Evolutionary conservation across 2,888 invertebrate species (phyloP).

Genomic region (Tenthredo amoena): DNA sequence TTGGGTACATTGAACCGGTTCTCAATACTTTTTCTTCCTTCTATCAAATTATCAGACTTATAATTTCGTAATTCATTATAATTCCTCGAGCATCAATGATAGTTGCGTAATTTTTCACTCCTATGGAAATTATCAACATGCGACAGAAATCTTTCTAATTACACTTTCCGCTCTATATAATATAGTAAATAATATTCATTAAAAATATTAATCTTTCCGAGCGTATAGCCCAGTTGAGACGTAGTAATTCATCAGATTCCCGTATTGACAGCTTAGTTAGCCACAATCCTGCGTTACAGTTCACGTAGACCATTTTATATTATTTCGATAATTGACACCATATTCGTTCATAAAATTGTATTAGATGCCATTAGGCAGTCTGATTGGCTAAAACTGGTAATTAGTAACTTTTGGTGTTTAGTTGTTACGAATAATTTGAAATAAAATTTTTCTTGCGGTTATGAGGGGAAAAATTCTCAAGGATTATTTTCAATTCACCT

Average conservation of each 20-base stretch:
- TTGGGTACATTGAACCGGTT: not conserved
- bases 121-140: not conserved
- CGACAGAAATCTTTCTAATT: not conserved
- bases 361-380: not conserved
- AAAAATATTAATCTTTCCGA: not conserved
- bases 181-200: not conserved
- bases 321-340: not conserved
- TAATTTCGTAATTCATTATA: not conserved
- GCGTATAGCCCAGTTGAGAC: not conserved
- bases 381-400: not conserved
- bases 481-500: not conserved
- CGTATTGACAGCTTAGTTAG: not conserved
- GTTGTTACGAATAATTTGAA: not conserved
- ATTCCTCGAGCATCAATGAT: not conserved
- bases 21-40: not conserved
- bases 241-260: not conserved
- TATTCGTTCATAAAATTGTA: not conserved
- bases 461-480: not conserved
- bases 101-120: not conserved
- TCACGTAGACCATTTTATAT: not conserved
- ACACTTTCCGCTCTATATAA: slow-evolving; percentile 19
- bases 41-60: not conserved
- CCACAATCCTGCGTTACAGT: not conserved
- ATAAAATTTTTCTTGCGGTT: not conserved
- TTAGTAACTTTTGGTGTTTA: not conserved